Evolutionary conservation across 1,140 invertebrate genomes (phyloP), one percentile per base, ranked within the genome.

Genomic region (Papilio xuthus): DNA sequence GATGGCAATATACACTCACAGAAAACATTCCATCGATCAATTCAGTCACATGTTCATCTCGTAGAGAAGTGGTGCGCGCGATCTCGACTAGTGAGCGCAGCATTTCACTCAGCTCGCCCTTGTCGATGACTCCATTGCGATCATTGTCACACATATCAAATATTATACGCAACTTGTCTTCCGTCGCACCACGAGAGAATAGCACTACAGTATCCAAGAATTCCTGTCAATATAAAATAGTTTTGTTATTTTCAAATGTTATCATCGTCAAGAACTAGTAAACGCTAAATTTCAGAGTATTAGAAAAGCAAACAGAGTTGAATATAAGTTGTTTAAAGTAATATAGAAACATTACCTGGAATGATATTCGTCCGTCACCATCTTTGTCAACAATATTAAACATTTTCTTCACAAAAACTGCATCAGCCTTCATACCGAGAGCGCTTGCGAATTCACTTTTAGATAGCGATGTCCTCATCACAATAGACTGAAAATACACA

Each of bases 101-200:
- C 97, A 99, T 99, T 89, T 99, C 98, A 9, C 97, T 98, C 4
- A 99, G 94, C 89, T 99, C 99, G 8, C 96, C 96, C 88, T 99
- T 99, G 86, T 99, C 98, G 78, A 99, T 99, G 0, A 98, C 97
- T 0, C 98, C 99, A 85, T 98, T 99, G 4, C 97, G 95, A 89
- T 99, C 98, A 83, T 98, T 97, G 89, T 99, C 99, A 89, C 99
- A 99, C 99, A 99, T 99, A 87, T 99, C 98, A 88, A 99, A 99
- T 78, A 99, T 98, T 37, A 99, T 98, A 18, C 99, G 95, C 15
- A 99, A 93, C 90, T 99, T 99, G 85, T 99, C 98, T 84, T 99
- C 98, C 6, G 98, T 98, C 85, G 98, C 97, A 0, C 99, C 99
- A 69, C 97, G 95, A 4, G 97, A 97, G 86, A 98, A 98, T 3